These are phyloP conservation scores for Lepilemur ruficaudatus DNA, from an alignment of 2,797 vertebrate genomes.

Conservation along the genomic window DNA sequence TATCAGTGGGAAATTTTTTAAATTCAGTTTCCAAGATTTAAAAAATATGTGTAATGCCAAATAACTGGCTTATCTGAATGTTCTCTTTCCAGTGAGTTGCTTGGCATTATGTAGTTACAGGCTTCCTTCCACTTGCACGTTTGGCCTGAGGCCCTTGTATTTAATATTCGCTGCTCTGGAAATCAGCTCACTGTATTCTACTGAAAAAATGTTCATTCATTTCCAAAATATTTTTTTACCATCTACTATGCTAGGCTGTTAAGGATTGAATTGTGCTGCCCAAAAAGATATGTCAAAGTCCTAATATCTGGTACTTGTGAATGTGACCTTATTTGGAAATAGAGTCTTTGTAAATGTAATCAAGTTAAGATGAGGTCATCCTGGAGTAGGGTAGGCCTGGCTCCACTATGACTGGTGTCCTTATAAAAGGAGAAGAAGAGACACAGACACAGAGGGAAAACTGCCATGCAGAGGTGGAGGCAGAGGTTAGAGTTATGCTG, in stretches of 20 bases:
- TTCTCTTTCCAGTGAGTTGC: neutral
- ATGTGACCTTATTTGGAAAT: neutral
- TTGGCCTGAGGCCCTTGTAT: neutral
- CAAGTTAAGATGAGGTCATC: neutral
- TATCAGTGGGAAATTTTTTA: neutral
- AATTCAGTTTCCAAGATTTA: neutral
- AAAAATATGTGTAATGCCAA: neutral
- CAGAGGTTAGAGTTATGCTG: neutral
- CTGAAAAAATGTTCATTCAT: conserved; percentile 15
- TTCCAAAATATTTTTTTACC: neutral
- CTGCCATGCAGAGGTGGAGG: neutral
- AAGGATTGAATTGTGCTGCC: neutral
- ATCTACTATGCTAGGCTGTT: neutral
- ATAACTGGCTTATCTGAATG: neutral
- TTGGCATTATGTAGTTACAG: neutral
- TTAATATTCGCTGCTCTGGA: neutral
- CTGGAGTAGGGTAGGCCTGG: neutral
- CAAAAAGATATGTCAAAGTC: neutral
- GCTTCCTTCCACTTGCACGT: neutral
- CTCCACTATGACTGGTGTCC: neutral
- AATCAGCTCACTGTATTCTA: neutral
- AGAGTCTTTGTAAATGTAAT: conserved; percentile 4
- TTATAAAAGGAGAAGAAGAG: neutral
- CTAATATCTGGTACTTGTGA: neutral
- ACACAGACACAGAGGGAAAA: neutral